Evolutionary conservation across 2,888 invertebrate genomes (phyloP).

Genomic region (Resseliella maxima): DNA sequence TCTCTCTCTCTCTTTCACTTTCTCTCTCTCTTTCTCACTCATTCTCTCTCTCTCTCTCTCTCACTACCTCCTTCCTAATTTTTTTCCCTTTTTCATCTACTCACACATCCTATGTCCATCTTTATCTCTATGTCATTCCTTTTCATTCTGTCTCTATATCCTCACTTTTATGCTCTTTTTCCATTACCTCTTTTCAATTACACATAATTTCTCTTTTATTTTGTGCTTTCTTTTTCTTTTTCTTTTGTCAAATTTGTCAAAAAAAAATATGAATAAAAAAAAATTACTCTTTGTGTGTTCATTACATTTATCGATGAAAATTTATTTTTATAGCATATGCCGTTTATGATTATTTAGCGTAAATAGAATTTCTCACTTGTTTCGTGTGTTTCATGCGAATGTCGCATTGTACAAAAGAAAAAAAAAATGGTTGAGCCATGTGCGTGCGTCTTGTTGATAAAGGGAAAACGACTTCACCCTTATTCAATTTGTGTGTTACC

Average conservation of each 20-base stretch:
- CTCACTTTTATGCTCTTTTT: too few relatives aligned
- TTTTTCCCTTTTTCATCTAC: too few relatives aligned
- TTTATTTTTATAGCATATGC: background rate
- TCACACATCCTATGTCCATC: too few relatives aligned
- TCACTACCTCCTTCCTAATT: too few relatives aligned
- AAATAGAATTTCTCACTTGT: conserved; percentile 4
- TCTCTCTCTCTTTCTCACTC: too few relatives aligned
- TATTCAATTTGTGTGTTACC: background rate
- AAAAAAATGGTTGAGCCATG: background rate
- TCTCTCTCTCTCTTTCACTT: too few relatives aligned
- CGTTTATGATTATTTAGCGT: conserved; percentile 4
- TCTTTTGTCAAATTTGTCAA: background rate
- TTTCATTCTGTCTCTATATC: too few relatives aligned
- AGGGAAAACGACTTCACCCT: conserved; percentile 17
- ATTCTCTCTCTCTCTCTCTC: too few relatives aligned
- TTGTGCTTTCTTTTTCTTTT: too few relatives aligned
- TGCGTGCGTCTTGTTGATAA: conserved; percentile 20
- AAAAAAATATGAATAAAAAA: background rate
- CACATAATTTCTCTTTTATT: too few relatives aligned
- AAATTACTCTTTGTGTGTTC: background rate
- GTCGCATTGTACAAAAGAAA: background rate
- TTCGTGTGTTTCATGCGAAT: background rate
- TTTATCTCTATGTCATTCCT: too few relatives aligned
- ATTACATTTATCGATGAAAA: background rate
- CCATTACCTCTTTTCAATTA: too few relatives aligned